Conservation (phyloP, 1,140 invertebrate species). For the Papilio xuthus region DNA sequence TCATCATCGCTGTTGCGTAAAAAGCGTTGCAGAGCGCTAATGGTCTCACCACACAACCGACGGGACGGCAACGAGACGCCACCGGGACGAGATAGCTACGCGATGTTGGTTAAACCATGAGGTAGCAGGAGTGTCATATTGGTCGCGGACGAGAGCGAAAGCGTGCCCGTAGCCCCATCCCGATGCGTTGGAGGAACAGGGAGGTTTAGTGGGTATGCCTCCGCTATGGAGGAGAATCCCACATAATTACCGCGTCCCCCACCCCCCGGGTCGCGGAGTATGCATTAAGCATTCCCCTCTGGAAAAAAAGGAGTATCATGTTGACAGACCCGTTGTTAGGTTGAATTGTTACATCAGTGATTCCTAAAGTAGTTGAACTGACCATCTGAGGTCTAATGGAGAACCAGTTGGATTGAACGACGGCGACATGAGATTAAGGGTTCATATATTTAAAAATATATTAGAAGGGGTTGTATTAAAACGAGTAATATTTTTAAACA, state of each 20-base stretch:
- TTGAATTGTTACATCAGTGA: background rate
- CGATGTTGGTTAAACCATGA: background rate
- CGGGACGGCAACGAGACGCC: background rate
- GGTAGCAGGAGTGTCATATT: background rate
- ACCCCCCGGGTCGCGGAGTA: no score
- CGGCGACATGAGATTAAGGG: background rate
- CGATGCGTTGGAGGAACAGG: no score
- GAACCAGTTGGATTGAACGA: background rate
- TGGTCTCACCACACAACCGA: background rate
- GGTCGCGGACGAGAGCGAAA: no score
- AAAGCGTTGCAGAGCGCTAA: conserved; percentile 5
- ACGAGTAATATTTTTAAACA: no score
- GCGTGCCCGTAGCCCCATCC: no score
- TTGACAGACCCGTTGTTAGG: background rate
- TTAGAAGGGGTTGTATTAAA: no score
- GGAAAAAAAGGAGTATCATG: no score
- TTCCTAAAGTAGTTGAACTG: background rate
- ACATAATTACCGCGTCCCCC: no score
- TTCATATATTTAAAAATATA: background rate
- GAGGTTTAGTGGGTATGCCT: no score
- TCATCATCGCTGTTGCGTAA: conserved; percentile 19
- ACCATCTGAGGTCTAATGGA: background rate
- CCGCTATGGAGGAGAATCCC: no score
- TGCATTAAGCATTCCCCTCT: no score
- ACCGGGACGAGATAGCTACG: background rate